Evolutionary conservation across 2,797 vertebrate genomes (phyloP), one percentile per base, ranked within the genome.

Genomic region (Poecilia velifera): DNA sequence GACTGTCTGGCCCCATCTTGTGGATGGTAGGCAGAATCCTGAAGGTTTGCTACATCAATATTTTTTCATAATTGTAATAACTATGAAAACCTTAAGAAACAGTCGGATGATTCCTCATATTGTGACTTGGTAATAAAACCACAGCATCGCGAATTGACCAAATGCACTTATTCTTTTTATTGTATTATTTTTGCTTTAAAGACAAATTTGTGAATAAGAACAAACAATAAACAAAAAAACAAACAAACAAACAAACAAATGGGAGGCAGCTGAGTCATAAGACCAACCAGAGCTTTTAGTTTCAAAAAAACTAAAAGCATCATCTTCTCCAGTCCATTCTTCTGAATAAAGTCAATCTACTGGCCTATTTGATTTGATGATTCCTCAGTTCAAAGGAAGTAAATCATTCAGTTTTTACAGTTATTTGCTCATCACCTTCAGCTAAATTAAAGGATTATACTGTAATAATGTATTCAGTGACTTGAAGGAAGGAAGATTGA

Each of bases 1-100:
- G n/a, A 62, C 57, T 62, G 31, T 62, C 57, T 62, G 57, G 28
- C 57, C 28, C 57, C 57, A 62, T 62, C 57, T 62, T 31, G 57
- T 62, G 57, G 57, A 34, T 62, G 28, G 57, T 6, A 34, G 57
- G 13, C 28, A 62, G 57, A 62, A 31, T 5, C 57, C 57, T 62
- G 57, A 31, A 31, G 6, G 28, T 31, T 31, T 62, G 57, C 57
- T 18, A 14, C 57, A 13, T 57, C 28, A 18, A 18, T 14, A 31
- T 16, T 7, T 59, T 12, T 28, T 28, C 12, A 14, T 14, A 57
- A 28, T 6, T 57, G 25, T 57, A 28, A 9, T 57, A 57, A 13
- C 12, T 57, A 57, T 13, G 55, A 28, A 28, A 57, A 28, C 10
- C 8, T 28, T 57, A 57, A 57, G 9, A 57, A 57, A 57, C 25